Base-by-base conservation (phyloP, 2,797 vertebrate species). In the Enteromius trimaculatus region DNA sequence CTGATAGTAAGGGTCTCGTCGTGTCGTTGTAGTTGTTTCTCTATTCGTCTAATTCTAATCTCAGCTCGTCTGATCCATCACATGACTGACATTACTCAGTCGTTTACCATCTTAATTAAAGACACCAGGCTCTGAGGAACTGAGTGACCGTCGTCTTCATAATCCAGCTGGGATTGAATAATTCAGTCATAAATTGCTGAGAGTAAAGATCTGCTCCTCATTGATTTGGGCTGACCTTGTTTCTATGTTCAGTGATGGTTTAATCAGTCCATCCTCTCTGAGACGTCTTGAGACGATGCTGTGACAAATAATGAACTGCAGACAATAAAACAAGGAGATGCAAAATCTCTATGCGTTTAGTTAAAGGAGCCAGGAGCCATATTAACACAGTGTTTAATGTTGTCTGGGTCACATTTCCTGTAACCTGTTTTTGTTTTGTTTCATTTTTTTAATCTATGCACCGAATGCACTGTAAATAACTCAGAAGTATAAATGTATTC, bases 31-130 rank as follows among this genome's bases (percentile, higher is more conserved):
- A 69, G 81, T 70, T 19, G 44, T 79, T 79, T 81, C 34, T 82
- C 74, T n/a, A 47, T 77, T 84, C 53, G 58, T 72, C 65, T 64
- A 7, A 37, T 55, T 64, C 13, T 78, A 58, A 78, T 55, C 31
- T 82, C 84, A 86, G 55, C 60, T 31, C 13, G 68, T 49, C 29
- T 49, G 77, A 85, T 86, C 83, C 76, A 84, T 88, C 77, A 86
- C 62, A 29, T n/a, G 82, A 55, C 34, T 75, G 83, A 65, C 60
- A 86, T 84, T 60, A 39, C 79, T 80, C 60, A 86, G 65, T 83
- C 69, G 80, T 31, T 87, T 51, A 86, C 42, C 29, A 19, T 49
- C 69, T 77, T 87, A 85, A 86, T 86, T 84, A 80, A 76, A 42
- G 80, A 51, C 79, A 80, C 23, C 62, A 81, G 66, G 60, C 58